Evolutionary conservation across 2,113 vertebrate species (phyloP).

Genomic region (Apodemus sylvaticus): DNA sequence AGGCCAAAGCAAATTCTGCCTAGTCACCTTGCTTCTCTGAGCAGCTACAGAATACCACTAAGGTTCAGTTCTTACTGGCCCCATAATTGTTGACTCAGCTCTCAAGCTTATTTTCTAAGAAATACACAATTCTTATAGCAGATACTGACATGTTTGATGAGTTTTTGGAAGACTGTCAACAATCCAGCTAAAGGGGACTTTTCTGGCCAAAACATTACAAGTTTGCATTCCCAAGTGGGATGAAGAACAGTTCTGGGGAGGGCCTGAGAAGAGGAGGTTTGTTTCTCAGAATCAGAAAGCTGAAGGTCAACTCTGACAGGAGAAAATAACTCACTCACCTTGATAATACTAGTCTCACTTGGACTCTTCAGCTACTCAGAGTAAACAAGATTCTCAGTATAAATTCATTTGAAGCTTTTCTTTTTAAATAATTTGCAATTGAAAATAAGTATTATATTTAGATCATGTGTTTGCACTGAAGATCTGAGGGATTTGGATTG

Average conservation of each 20-base stretch:
- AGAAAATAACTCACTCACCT: not conserved
- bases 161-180: constrained; percentile 64
- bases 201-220: constrained; percentile 44
- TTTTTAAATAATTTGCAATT: no score
- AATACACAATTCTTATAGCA: constrained; percentile 51
- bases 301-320: not conserved
- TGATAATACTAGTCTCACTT: constrained; percentile 10
- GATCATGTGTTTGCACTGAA: not conserved
- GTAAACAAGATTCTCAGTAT: constrained; percentile 42
- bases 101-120: constrained; percentile 49
- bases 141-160: constrained; percentile 51
- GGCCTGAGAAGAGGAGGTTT: not conserved
- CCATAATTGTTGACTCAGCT: constrained; percentile 58
- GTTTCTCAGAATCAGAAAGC: not conserved
- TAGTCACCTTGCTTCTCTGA: accelerated
- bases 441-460: constrained; percentile 58
- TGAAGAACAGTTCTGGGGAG: not conserved
- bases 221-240: not conserved
- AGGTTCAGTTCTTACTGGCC: not conserved
- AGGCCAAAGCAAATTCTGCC: not conserved
- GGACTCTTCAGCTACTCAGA: not conserved
- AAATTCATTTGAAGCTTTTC: constrained; percentile 24
- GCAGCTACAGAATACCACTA: not conserved
- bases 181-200: not conserved
- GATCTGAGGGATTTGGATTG: not conserved